Evolutionary conservation across 2,888 invertebrate genomes (phyloP).

Genomic region (Eristalis intricaria): DNA sequence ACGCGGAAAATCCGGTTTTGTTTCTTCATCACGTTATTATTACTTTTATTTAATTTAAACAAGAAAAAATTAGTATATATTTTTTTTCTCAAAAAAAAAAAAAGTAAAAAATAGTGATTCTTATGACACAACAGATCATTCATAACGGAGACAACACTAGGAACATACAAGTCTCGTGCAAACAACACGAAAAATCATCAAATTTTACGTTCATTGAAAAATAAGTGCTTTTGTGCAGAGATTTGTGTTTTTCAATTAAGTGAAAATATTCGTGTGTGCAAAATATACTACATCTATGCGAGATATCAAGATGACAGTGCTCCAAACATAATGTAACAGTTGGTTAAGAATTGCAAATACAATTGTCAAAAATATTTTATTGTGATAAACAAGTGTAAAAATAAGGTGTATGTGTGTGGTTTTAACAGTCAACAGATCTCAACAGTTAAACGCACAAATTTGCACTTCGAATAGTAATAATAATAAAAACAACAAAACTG

Average conservation of each 20-base stretch:
- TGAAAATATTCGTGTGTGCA: slow-evolving; percentile 13
- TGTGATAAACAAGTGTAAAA: slow-evolving; percentile 43
- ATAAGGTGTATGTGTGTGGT: not conserved
- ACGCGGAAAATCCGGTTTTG: slow-evolving; percentile 75
- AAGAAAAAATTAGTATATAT: not conserved
- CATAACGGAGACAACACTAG: not conserved
- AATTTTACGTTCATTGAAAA: not conserved
- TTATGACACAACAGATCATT: slow-evolving; percentile 27
- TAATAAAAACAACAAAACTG: not conserved
- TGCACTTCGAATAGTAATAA: not conserved
- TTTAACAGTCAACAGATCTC: slow-evolving; percentile 31
- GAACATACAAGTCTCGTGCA: slow-evolving; percentile 21
- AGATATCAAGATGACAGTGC: slow-evolving; percentile 57
- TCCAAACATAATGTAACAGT: slow-evolving; percentile 58
- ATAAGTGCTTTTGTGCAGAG: slow-evolving; percentile 25
- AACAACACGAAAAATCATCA: not conserved
- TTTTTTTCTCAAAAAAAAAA: not conserved
- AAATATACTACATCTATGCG: slow-evolving; percentile 15
- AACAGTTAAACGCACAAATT: slow-evolving; percentile 22
- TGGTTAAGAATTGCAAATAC: slow-evolving; percentile 35
- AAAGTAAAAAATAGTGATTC: slow-evolving; percentile 29
- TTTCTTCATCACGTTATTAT: slow-evolving; percentile 45
- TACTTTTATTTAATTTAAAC: not conserved
- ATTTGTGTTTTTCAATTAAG: not conserved
- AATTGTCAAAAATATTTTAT: slow-evolving; percentile 30